These are phyloP conservation scores for Papilio demoleus DNA, from an alignment of 2,888 invertebrate species.

Conservation along the genomic window DNA sequence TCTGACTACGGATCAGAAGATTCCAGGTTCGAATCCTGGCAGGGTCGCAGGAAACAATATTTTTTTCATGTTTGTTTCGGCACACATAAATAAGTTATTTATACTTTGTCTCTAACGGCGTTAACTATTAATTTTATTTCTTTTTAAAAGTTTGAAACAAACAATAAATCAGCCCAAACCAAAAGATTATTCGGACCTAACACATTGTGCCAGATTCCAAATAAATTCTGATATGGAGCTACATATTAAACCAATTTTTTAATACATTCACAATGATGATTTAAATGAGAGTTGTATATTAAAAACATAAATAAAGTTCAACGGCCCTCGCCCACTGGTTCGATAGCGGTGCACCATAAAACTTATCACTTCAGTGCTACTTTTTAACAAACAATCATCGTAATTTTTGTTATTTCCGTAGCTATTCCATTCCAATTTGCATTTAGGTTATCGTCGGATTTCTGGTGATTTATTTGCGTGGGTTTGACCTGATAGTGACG, in stretches of 20 bases:
- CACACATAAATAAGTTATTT: not conserved
- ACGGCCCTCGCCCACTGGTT: conserved; percentile 30
- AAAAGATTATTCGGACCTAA: no score
- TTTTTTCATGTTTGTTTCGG: not conserved
- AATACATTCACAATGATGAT: not conserved
- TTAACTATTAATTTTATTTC: no score
- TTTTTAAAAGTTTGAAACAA: no score
- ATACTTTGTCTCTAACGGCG: no score
- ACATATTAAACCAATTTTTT: no score
- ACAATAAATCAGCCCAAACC: no score
- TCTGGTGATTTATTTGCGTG: conserved; percentile 23
- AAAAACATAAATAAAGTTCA: conserved; percentile 27
- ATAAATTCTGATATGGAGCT: no score
- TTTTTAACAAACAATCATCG: conserved; percentile 35
- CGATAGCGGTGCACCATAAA: conserved; percentile 28
- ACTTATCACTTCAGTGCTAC: conserved; percentile 32
- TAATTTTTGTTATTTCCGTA: conserved; percentile 34
- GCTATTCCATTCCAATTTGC: conserved; percentile 14
- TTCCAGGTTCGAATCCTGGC: conserved; percentile 87
- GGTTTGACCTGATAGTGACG: conserved; percentile 7
- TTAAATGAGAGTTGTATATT: not conserved
- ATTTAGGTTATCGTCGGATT: conserved; percentile 36
- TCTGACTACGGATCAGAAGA: conserved; percentile 88
- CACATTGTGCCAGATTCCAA: not conserved
- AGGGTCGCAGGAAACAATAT: conserved; percentile 67